Evolutionary conservation across 2,797 vertebrate genomes (phyloP), one percentile per base, ranked within the genome.

Genomic region (Sebastes nivosus): DNA sequence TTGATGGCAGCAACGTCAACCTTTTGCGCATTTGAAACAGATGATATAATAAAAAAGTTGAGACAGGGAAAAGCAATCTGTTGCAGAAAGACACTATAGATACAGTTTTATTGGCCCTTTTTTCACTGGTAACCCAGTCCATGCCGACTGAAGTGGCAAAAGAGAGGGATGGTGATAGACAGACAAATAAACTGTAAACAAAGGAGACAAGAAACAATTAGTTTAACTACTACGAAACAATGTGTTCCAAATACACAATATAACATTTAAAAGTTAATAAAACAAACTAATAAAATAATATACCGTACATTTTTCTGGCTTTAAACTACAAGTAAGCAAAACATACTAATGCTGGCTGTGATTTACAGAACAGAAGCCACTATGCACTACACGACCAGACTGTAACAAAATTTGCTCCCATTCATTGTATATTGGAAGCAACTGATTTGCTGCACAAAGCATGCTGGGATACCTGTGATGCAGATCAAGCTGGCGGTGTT

Each of bases 121-220:
- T 73, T 67, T 93, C 80, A 94, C 69, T 86, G 38, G 85, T 94
- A 94, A 20, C 84, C 94, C 16, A 90, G 77, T 38, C 92, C 88
- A 9, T 10, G 74, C 64, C 74, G 75, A 30, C 78, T 82, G 50
- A 95, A 77, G 88, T 89, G 84, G 83, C 92, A 93, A 73, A 94
- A 89, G 11, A 95, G 27, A 4, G 93, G 89, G 29, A 94, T 8
- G 52, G 80, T 88, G 77, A 95, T 59, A 32, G 87, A 93, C 85
- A 95, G 55, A 59, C 92, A 94, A n/a, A 83, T 2, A 13, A 94
- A 89, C 93, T 95, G 92, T 22, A 54, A 83, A 80, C 1, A 79
- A 71, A 90, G 20, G 46, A 55, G 5, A 83, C 2, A 22, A 69
- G 7, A 50, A 55, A 75, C 29, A 52, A 5, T 46, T 6, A 29